phyloP scores from a whole-genome alignment of 2,888 invertebrate species.

The Leptodirus hochenwartii region DNA sequence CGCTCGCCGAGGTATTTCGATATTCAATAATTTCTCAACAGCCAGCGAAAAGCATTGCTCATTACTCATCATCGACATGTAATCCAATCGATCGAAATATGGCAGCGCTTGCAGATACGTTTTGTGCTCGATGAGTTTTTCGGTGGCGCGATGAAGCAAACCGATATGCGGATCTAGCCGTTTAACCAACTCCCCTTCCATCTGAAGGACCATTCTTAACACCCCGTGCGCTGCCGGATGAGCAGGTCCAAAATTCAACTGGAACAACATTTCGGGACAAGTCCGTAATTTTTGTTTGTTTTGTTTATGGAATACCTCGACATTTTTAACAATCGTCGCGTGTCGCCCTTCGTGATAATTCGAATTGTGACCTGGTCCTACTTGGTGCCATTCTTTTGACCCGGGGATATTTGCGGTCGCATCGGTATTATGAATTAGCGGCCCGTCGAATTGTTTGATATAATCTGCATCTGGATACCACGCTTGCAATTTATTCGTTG shows the following conservation, averaged over 20 bases:
- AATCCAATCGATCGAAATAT: constrained; percentile 76
- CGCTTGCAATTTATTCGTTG: no score
- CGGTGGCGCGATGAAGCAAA: constrained; percentile 71
- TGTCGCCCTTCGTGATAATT: background rate
- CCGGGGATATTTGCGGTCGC: constrained; percentile 17
- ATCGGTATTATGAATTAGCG: constrained; percentile 37
- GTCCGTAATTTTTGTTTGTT: no score
- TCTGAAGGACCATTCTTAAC: constrained; percentile 54
- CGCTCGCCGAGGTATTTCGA: constrained; percentile 57
- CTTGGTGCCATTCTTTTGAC: constrained; percentile 6
- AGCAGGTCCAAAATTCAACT: constrained; percentile 73
- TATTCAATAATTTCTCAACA: constrained; percentile 65
- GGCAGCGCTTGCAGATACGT: constrained; percentile 72
- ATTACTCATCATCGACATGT: constrained; percentile 68
- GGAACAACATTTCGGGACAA: no score
- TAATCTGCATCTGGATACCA: constrained; percentile 53
- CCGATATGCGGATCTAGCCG: constrained; percentile 75
- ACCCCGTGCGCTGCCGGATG: constrained; percentile 89
- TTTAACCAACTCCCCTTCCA: constrained; percentile 67
- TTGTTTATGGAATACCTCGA: no score
- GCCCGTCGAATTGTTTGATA: constrained; percentile 32
- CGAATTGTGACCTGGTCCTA: no score
- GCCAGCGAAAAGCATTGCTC: constrained; percentile 65
- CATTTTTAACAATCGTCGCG: constrained; percentile 9
- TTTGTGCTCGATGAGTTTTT: constrained; percentile 79